Percentiles rank a stretch among this genome's conserved stretches.
phyloP scores from a whole-genome alignment of 2,888 invertebrate species.

The Polymixis flavicincta region DNA sequence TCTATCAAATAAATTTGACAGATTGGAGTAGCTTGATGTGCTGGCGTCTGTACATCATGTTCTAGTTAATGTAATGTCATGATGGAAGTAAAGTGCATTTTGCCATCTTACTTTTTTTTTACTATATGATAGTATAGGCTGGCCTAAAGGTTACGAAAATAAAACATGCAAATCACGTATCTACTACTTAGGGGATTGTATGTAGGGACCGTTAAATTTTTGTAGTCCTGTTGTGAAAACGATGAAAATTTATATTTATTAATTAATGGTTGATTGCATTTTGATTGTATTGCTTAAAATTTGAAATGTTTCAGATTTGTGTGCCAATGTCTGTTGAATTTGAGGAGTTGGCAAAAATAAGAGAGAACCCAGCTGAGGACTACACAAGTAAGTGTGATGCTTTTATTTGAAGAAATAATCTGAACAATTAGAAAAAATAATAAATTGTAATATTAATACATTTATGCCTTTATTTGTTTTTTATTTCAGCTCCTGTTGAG shows the following conservation, averaged over 20 bases:
- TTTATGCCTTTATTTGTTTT: background rate
- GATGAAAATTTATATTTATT: background rate
- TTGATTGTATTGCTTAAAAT: background rate
- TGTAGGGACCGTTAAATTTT: too few species aligned
- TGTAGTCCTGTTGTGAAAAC: background rate
- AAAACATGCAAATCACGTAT: too few species aligned
- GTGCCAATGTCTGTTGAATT: constrained; percentile 99
- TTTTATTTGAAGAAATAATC: background rate
- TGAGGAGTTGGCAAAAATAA: constrained; percentile 96
- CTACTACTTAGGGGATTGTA: too few species aligned
- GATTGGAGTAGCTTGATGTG: too few species aligned
- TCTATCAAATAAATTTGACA: too few species aligned
- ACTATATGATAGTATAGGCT: too few species aligned
- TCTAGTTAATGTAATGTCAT: too few species aligned
- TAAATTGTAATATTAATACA: background rate
- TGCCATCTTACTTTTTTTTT: too few species aligned
- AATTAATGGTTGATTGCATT: background rate
- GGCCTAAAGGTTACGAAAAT: too few species aligned
- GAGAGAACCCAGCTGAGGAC: constrained; percentile 97
- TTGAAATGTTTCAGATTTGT: constrained; percentile 91
- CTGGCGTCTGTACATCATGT: too few species aligned
- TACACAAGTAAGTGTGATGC: constrained; percentile 90
- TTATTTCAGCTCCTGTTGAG: constrained; percentile 94
- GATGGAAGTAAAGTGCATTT: too few species aligned
- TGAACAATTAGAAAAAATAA: background rate